A percentile compares a stretch with the other conserved stretches of the same genome.
Evolutionary conservation across 2,113 vertebrate species (phyloP).

Genomic region (Melanerpes formicivorus): DNA sequence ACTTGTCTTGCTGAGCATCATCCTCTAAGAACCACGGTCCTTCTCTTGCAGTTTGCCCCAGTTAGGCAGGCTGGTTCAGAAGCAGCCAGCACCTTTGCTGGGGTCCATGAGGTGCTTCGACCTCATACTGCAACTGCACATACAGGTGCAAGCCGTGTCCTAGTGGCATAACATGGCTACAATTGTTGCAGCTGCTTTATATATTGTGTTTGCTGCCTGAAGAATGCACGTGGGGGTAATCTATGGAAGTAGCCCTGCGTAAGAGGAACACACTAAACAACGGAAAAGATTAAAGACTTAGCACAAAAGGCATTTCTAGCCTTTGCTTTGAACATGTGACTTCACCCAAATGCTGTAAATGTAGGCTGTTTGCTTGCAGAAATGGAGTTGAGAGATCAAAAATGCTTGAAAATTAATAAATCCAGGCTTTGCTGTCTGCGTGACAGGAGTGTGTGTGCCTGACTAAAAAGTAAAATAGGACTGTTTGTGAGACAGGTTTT

Average conservation of each 20-base stretch:
- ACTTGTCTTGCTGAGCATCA: background rate
- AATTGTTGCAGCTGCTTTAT: background rate
- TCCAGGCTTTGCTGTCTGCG: background rate
- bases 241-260: background rate
- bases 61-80: background rate
- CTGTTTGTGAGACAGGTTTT: background rate
- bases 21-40: background rate
- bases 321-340: background rate
- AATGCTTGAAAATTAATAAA: background rate
- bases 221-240: background rate
- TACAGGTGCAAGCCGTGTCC: fast-evolving
- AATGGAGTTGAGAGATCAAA: background rate
- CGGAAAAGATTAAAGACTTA: background rate
- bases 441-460: background rate
- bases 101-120: background rate
- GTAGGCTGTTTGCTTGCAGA: background rate
- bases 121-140: fast-evolving
- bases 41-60: background rate
- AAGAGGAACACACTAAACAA: background rate
- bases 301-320: background rate
- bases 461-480: background rate
- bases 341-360: background rate
- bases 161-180: fast-evolving
- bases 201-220: background rate
- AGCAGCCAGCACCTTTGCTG: background rate